Conservation (phyloP, 2,888 invertebrate species). For the Hypolimnas misippus region DNA sequence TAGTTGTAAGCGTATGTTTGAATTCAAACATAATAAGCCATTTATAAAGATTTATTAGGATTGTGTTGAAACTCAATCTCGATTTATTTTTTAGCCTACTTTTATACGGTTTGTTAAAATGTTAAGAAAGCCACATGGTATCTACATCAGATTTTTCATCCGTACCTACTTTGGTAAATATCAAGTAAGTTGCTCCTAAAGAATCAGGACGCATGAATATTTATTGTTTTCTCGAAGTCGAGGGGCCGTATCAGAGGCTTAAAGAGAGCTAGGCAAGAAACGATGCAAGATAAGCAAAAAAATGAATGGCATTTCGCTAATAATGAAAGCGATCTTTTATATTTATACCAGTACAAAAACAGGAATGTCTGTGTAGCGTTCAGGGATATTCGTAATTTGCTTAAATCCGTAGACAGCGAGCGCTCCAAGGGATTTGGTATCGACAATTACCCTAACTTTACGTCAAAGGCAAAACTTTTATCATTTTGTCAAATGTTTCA, state of each 20-base stretch:
- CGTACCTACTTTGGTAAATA: slow-evolving; percentile 9
- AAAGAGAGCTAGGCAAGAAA: neutral
- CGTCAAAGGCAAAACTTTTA: slow-evolving; percentile 25
- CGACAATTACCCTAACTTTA: slow-evolving; percentile 16
- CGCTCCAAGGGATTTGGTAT: slow-evolving; percentile 16
- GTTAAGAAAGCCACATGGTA: too few relatives aligned
- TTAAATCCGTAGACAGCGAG: slow-evolving; percentile 8
- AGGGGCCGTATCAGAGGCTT: neutral
- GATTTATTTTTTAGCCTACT: too few relatives aligned
- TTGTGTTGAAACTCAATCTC: too few relatives aligned
- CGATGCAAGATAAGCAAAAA: neutral
- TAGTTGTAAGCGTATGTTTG: too few relatives aligned
- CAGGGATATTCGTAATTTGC: slow-evolving; percentile 17
- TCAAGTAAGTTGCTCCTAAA: slow-evolving; percentile 16
- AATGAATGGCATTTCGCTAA: neutral
- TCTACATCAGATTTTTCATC: neutral
- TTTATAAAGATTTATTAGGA: too few relatives aligned
- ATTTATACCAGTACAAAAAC: slow-evolving; percentile 2
- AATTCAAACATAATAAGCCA: too few relatives aligned
- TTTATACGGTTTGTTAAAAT: too few relatives aligned
- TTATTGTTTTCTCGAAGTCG: slow-evolving; percentile 8
- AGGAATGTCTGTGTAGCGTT: neutral
- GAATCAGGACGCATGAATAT: slow-evolving; percentile 27
- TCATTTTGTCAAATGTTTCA: slow-evolving; percentile 11
- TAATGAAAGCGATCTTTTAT: neutral